phyloP scores from a whole-genome alignment of 1,140 invertebrate species.

The Antheraea mylitta region DNA sequence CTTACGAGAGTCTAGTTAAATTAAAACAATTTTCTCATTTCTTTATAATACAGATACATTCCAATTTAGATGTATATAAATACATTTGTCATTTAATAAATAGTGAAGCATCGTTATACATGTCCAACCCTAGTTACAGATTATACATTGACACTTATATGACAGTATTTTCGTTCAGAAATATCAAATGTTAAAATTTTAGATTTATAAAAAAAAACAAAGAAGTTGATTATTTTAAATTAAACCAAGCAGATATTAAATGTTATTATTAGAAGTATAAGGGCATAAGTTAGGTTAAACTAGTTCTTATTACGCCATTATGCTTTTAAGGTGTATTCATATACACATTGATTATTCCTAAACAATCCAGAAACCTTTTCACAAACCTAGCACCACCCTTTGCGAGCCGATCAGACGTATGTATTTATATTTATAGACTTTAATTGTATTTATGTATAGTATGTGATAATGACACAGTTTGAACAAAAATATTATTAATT shows the following conservation, averaged over 20 bases:
- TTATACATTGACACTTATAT: too few relatives aligned
- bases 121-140: too few relatives aligned
- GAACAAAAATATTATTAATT: not conserved
- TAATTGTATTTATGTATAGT: not conserved
- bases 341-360: not conserved
- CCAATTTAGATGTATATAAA: too few relatives aligned
- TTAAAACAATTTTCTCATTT: too few relatives aligned
- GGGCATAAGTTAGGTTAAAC: not conserved
- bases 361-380: conserved; percentile 6
- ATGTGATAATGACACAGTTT: not conserved
- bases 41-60: too few relatives aligned
- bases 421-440: not conserved
- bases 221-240: not conserved
- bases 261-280: not conserved
- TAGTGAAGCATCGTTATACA: too few relatives aligned
- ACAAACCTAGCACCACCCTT: conserved; percentile 5
- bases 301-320: not conserved
- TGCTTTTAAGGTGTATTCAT: not conserved
- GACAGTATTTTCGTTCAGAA: too few relatives aligned
- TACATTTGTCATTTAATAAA: too few relatives aligned
- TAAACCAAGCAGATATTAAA: not conserved
- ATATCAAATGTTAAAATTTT: too few relatives aligned
- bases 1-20: too few relatives aligned
- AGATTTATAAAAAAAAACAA: not conserved
- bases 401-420: conserved; percentile 1